Conservation (phyloP, 2,888 invertebrate species). For the Quadroppia sp. region DNA sequence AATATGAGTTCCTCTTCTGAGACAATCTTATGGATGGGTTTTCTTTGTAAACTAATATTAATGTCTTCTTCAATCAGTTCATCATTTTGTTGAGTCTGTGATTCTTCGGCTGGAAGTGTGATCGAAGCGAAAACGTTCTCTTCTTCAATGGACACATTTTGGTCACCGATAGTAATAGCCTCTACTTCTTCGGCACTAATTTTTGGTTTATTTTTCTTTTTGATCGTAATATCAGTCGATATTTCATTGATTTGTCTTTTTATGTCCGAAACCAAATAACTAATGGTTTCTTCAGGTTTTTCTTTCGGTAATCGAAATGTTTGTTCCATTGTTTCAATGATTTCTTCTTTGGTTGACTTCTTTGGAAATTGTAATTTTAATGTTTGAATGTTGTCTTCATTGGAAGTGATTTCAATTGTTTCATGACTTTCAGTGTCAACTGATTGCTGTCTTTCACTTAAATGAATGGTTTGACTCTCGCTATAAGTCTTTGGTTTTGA, state of each 20-base stretch:
- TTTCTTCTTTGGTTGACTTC: conserved; percentile 9
- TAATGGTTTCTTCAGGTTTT: conserved; percentile 8
- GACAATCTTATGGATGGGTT: neutral
- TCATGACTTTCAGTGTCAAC: conserved; percentile 38
- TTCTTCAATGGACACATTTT: neutral
- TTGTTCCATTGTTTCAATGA: conserved; percentile 30
- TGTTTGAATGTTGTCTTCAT: neutral
- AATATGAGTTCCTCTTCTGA: conserved; percentile 42
- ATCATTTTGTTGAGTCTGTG: neutral
- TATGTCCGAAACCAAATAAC: conserved; percentile 21
- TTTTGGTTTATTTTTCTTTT: conserved; percentile 49
- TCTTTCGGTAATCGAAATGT: conserved; percentile 30
- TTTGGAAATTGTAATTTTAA: conserved; percentile 38
- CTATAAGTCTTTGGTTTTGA: conserved; percentile 44
- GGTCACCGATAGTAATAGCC: neutral
- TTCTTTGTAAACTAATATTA: conserved; percentile 41
- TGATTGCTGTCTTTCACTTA: conserved; percentile 39
- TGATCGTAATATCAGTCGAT: conserved; percentile 41
- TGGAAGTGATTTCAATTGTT: conserved; percentile 32
- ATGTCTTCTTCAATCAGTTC: neutral
- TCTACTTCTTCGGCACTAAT: neutral
- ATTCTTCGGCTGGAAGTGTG: neutral
- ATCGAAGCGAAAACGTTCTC: neutral
- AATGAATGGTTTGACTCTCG: conserved; percentile 43
- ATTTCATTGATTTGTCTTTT: conserved; percentile 22